These are phyloP conservation scores for Delia radicum DNA, from an alignment of 1,140 invertebrate species.

Conservation along the genomic window DNA sequence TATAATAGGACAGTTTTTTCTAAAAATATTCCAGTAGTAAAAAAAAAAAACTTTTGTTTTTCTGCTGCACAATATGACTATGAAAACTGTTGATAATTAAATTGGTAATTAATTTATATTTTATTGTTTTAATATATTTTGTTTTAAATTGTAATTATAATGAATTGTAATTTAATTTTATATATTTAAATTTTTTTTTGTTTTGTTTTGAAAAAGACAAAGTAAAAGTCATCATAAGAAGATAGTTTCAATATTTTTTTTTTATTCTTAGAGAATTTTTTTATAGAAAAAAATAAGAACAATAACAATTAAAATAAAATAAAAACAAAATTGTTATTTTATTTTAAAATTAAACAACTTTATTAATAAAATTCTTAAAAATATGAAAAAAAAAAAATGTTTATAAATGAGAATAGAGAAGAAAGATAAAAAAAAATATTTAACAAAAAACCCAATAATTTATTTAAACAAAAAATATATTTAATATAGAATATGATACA, in stretches of 20 bases:
- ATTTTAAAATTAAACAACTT: slow-evolving; percentile 12
- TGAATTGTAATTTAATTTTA: background rate
- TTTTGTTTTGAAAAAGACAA: no score
- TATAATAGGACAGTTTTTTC: no score
- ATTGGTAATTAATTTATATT: background rate
- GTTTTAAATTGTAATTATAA: background rate
- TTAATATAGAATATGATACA: background rate
- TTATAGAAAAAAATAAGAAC: no score
- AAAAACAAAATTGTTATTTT: background rate
- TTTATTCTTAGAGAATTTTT: no score
- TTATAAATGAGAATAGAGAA: background rate
- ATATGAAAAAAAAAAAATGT: background rate
- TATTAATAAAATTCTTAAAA: background rate
- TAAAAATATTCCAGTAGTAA: no score
- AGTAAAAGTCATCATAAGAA: no score
- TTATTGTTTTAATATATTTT: background rate
- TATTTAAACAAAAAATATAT: background rate
- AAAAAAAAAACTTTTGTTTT: no score
- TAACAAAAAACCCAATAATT: background rate
- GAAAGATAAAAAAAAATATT: background rate
- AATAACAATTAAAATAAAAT: background rate
- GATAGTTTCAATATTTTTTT: no score
- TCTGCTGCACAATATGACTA: no score
- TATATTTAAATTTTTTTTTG: background rate
- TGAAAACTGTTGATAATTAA: background rate